Evolutionary conservation across 2,888 invertebrate species (phyloP), one percentile per base, ranked within the genome.

Genomic region (Willowsia nigromaculata): DNA sequence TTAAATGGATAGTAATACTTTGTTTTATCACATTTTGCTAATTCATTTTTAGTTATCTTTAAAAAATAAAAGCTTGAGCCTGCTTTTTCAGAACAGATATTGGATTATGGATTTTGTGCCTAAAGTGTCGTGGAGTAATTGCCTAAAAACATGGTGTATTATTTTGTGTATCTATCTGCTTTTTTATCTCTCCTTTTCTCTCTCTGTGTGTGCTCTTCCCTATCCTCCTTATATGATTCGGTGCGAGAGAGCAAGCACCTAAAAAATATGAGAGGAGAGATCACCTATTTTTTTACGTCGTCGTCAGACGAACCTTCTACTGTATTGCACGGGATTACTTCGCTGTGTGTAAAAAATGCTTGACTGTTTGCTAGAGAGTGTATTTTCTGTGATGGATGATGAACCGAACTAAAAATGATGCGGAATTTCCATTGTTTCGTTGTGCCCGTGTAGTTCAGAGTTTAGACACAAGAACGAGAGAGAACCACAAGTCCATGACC

Each of bases 21-120:
- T n/a, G 33, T 68, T 71, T 37, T 71, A 71, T 71, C 71, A 71
- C 71, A 71, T 71, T 71, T 71, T 71, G 71, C 71, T 71, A 71
- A 43, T 25, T 71, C 22, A 71, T 71, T 71, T 71, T 22, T 43
- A 43, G 25, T 30, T 15, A 5, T 62, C 6, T 30, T 30, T 15
- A 62, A 62, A 27, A 62, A 62, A 18, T 43, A 71, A 71, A 71
- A 25, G 43, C 22, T 22, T 71, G 71, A 68, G 68, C 37, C 15
- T 71, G 18, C 37, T 68, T 68, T n/a, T 27, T 33, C n/a, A n/a
- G n/a, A n/a, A n/a, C n/a, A n/a, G n/a, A n/a, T 65, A 2, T 33
- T 65, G 30, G 18, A 22, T 50, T 56, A 4, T 56, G 56, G 18
- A 56, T 56, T 2, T 22, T 56, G 13, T 50, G 15, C 15, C 13